Evolutionary conservation across 2,113 vertebrate species (phyloP), one percentile per base, ranked within the genome.

Genomic region (Microtus pennsylvanicus): DNA sequence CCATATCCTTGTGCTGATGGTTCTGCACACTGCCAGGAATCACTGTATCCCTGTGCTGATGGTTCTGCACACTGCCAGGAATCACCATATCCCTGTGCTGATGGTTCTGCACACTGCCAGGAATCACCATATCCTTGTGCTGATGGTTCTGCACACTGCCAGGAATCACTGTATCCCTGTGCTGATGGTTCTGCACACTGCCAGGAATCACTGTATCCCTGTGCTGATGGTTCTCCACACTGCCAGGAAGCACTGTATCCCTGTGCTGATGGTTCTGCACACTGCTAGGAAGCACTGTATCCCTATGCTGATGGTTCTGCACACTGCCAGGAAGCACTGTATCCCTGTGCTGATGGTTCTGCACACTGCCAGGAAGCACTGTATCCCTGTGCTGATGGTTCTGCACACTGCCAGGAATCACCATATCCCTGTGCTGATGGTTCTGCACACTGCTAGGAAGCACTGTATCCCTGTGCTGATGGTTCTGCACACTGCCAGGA

Each of bases 291-390:
- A 50, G 19, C 28, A 22, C 19, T n/a, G 17, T 58, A 58, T 58
- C 17, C 17, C 19, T 58, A 17, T 58, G 55, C 55, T 58, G 11
- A 35, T 90, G 35, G 42, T 12, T 78, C 82, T 87, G 28, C 67
- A n/a, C 33, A n/a, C 6, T 13, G 30, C 24, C 33, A 78, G 77
- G 58, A 47, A 50, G 4, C 30, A 22, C 19, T 30, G 5, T 58
- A 58, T 58, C 17, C 19, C 1, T 58, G 55, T 58, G 55, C 19
- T 58, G 11, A 35, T 90, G 35, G 35, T 12, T 93, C 76, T 87
- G 28, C 67, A n/a, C 22, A n/a, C 12, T 13, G 5, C 19, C 19
- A 58, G 19, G 0, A 58, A 21, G 0, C 19, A 7, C 19, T 0
- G 19, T 58, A 58, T 58, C 5, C 19, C 19, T 58, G 55, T 58